Evolutionary conservation across 2,888 invertebrate genomes (phyloP).

Genomic region (Rutpela maculata): DNA sequence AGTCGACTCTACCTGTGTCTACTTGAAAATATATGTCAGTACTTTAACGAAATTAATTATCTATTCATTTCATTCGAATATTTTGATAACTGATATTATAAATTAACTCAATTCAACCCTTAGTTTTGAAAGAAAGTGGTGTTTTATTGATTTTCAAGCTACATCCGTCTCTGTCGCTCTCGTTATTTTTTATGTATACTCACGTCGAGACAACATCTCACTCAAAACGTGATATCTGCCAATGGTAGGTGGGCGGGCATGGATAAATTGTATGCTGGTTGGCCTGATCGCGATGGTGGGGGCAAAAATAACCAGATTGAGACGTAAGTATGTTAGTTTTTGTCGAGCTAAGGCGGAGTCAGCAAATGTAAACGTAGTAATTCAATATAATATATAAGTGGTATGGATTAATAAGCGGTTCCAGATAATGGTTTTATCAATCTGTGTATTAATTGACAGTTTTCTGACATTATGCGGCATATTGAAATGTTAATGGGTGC

Average conservation of each 20-base stretch:
- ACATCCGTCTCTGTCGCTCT: conserved; percentile 34
- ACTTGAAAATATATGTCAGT: not conserved
- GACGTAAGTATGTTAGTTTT: conserved; percentile 75
- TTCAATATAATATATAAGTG: conserved; percentile 69
- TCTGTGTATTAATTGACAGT: conserved; percentile 61
- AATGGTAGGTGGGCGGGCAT: conserved; percentile 68
- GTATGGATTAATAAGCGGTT: conserved; percentile 70
- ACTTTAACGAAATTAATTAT: not conserved
- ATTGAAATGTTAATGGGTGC: conserved; percentile 59
- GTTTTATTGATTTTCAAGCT: conserved; percentile 35
- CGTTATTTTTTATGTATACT: conserved; percentile 29
- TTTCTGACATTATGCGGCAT: conserved; percentile 44
- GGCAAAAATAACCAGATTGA: conserved; percentile 68
- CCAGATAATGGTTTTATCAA: conserved; percentile 72
- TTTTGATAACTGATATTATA: not conserved
- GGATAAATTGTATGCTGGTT: conserved; percentile 62
- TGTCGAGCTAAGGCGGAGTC: conserved; percentile 69
- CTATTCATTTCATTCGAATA: not conserved
- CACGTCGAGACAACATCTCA: conserved; percentile 63
- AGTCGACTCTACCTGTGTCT: not conserved
- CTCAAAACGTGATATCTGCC: conserved; percentile 65
- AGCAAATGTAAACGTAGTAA: conserved; percentile 68
- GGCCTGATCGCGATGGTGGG: conserved; percentile 63
- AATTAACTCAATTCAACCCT: not conserved
- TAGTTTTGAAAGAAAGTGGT: not conserved